These are phyloP conservation scores for Xiphydria camelus DNA, from an alignment of 2,888 invertebrate genomes.

Conservation along the genomic window DNA sequence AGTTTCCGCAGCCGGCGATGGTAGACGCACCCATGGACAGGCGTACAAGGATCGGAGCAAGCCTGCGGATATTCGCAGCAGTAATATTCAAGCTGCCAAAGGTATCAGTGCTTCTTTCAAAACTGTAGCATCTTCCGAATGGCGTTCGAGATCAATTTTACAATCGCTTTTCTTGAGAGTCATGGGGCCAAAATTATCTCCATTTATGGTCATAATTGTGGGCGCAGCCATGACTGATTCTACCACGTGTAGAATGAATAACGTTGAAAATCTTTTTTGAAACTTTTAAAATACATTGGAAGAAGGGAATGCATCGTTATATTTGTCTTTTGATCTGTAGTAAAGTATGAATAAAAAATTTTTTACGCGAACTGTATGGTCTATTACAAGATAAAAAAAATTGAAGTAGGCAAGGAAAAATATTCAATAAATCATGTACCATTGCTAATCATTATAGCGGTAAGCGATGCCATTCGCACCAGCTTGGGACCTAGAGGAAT, in stretches of 20 bases:
- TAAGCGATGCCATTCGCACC: conserved; percentile 97
- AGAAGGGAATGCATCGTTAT: too few relatives aligned
- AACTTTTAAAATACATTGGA: too few relatives aligned
- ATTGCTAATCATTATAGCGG: conserved; percentile 70
- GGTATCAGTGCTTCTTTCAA: conserved; percentile 66
- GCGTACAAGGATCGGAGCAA: conserved; percentile 92
- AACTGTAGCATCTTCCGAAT: neutral
- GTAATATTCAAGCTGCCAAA: conserved; percentile 98
- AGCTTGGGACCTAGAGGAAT: conserved; percentile 98
- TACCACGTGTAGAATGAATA: conserved; percentile 12
- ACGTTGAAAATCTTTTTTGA: neutral
- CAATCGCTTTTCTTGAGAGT: neutral
- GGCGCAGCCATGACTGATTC: conserved; percentile 5
- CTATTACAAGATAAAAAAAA: neutral
- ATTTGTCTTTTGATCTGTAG: too few relatives aligned
- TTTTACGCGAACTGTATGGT: neutral
- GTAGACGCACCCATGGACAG: conserved; percentile 53
- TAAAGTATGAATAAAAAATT: too few relatives aligned
- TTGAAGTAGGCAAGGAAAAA: too few relatives aligned
- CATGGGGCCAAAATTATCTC: conserved; percentile 12
- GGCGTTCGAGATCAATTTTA: neutral
- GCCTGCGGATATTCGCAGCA: conserved; percentile 89
- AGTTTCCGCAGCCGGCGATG: conserved; percentile 58
- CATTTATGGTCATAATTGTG: conserved; percentile 31
- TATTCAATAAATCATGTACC: neutral